A percentile compares a stretch with the other conserved stretches of the same genome.
Evolutionary conservation across 2,797 vertebrate species (phyloP).

Genomic region (Forpus xanthops): DNA sequence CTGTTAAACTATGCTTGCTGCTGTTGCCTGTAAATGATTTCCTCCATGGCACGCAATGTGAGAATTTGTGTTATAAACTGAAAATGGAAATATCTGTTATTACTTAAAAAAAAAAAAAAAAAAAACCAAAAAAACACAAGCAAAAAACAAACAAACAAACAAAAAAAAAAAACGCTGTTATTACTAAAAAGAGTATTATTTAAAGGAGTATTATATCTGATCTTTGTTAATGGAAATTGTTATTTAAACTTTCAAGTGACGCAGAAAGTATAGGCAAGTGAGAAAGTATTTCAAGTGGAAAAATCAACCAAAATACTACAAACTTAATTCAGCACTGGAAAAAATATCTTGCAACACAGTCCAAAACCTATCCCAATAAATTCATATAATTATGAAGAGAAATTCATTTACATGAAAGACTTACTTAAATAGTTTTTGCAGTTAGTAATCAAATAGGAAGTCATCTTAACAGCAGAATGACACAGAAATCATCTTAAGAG

Average conservation of each 20-base stretch:
- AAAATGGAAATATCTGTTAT: not conserved
- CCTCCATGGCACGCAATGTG: not conserved
- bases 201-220: not conserved
- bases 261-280: not conserved
- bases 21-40: not conserved
- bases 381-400: not conserved
- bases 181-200: not conserved
- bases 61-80: constrained; percentile 18
- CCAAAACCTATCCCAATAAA: not conserved
- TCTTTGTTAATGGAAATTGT: not conserved
- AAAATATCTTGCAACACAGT: not conserved
- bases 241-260: constrained; percentile 18
- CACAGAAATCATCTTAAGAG: not conserved
- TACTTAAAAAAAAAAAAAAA: not conserved
- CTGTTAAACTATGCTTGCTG: not conserved
- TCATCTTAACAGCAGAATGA: not conserved
- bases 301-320: not conserved
- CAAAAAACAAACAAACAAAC: too few species aligned
- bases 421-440: not conserved
- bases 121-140: too few species aligned
- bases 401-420: not conserved
- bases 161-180: not conserved
- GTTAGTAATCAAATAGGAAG: not conserved
- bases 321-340: not conserved
- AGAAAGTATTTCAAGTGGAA: constrained; percentile 1